Conservation (phyloP, 2,888 invertebrate genomes). For the Macrosiphum euphorbiae region DNA sequence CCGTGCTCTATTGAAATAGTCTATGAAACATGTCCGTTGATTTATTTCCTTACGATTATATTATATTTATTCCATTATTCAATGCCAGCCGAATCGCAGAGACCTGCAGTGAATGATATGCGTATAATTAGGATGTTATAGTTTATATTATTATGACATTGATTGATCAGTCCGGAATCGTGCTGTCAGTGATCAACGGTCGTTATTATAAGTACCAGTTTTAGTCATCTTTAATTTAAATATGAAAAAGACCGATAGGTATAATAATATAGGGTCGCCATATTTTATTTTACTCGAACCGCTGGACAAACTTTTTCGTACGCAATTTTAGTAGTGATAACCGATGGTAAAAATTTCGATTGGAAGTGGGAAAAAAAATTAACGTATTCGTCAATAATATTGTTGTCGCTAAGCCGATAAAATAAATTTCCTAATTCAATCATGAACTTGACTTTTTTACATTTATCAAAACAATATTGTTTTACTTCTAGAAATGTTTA, state of each 20-base stretch:
- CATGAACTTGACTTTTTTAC: not conserved
- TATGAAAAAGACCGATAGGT: not conserved
- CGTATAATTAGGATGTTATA: slow-evolving; percentile 11
- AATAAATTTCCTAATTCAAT: not conserved
- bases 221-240: not conserved
- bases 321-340: not conserved
- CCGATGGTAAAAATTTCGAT: not conserved
- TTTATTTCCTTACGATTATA: slow-evolving; percentile 10
- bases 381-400: not conserved
- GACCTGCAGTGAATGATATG: not conserved
- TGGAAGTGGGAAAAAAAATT: not conserved
- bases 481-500: not conserved
- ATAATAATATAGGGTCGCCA: not conserved
- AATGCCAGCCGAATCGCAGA: not conserved
- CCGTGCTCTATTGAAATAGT: not conserved
- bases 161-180: slow-evolving; percentile 28
- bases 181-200: not conserved
- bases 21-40: not conserved
- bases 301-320: not conserved
- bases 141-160: not conserved
- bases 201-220: slow-evolving; percentile 4
- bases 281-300: not conserved
- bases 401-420: not conserved
- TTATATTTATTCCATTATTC: slow-evolving; percentile 33
- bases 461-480: not conserved